Evolutionary conservation across 2,113 vertebrate genomes (phyloP).

Genomic region (Mormyrus lacerda): DNA sequence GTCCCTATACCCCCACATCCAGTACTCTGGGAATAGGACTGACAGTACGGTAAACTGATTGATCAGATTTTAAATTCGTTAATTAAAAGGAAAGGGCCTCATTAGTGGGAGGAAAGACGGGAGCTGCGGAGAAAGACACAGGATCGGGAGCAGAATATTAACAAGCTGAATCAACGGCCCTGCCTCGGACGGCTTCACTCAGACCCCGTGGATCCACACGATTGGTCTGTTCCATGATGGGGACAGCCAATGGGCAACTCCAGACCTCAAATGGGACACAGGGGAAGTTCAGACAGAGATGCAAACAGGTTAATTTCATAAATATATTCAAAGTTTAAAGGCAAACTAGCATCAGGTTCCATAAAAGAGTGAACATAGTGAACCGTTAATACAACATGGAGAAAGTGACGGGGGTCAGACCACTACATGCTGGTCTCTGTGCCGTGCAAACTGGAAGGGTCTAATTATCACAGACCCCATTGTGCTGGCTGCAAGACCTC

Average conservation of each 20-base stretch:
- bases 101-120: constrained; percentile 71
- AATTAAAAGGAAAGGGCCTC: constrained; percentile 84
- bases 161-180: neutral
- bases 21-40: constrained; percentile 98
- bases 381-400: neutral
- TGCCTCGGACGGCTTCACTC: neutral
- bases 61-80: constrained; percentile 89
- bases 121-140: neutral
- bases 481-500: neutral
- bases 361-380: neutral
- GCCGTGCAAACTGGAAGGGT: neutral
- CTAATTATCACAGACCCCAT: neutral
- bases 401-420: neutral
- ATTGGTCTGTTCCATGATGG: neutral
- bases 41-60: constrained; percentile 89
- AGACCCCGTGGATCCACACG: neutral
- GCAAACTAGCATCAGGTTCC: neutral
- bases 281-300: neutral
- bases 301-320: neutral
- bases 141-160: neutral
- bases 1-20: constrained; percentile 52
- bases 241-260: constrained; percentile 54
- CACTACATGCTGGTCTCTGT: neutral
- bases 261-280: neutral
- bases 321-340: neutral